Percentiles rank a stretch among this genome's conserved stretches.
These are phyloP conservation scores for Myripristis jacobus DNA, from an alignment of 2,797 vertebrate species.

Conservation along the genomic window DNA sequence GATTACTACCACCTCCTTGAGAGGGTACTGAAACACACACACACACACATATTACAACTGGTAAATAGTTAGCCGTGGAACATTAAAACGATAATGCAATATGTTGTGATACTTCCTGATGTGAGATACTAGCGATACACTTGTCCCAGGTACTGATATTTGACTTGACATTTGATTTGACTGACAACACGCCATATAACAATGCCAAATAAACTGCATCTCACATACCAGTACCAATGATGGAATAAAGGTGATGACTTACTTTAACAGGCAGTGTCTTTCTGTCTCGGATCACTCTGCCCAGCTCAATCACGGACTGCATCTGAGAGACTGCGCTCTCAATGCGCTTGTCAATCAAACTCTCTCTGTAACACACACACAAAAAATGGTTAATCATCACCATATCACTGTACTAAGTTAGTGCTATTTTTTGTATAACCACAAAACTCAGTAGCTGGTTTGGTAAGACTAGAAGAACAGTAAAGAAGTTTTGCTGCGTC, in stretches of 20 bases:
- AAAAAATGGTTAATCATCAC: not conserved
- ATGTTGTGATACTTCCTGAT: too few relatives aligned
- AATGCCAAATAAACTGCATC: not conserved
- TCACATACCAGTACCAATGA: not conserved
- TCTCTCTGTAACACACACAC: slow-evolving; percentile 82
- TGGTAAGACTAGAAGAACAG: not conserved
- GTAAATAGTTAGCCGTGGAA: slow-evolving; percentile 14
- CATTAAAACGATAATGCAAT: too few relatives aligned
- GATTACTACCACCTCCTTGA: slow-evolving; percentile 97
- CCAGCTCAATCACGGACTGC: slow-evolving; percentile 98
- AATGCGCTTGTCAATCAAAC: slow-evolving; percentile 93
- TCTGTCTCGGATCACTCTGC: slow-evolving; percentile 96
- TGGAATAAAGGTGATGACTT: slow-evolving; percentile 20
- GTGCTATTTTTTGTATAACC: too few relatives aligned
- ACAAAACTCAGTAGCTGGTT: too few relatives aligned
- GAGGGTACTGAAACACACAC: slow-evolving; percentile 88
- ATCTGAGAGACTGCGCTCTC: slow-evolving; percentile 93
- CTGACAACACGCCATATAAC: not conserved
- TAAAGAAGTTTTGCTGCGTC: not conserved
- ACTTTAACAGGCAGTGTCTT: slow-evolving; percentile 98
- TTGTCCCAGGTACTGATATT: too few relatives aligned
- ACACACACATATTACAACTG: slow-evolving; percentile 8
- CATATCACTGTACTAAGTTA: not conserved
- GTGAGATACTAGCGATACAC: too few relatives aligned
- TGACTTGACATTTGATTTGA: too few relatives aligned